Evolutionary conservation across 2,888 invertebrate genomes (phyloP).

Genomic region (Myopa testacea): DNA sequence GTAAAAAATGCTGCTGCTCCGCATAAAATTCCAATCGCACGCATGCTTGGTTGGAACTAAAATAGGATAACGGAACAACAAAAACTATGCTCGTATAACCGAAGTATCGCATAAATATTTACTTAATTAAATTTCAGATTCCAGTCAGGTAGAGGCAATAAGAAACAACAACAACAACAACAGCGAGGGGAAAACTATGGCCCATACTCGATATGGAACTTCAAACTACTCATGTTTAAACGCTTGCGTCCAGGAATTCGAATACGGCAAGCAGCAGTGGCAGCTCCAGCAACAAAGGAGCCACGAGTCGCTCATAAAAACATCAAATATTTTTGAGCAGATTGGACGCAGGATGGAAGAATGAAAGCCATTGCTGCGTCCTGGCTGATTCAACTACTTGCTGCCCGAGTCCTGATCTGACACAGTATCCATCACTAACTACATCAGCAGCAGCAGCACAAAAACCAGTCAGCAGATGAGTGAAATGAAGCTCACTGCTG

Average conservation of each 20-base stretch:
- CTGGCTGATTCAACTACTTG: constrained; percentile 16
- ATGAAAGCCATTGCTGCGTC: background rate
- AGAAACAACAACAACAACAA: constrained; percentile 19
- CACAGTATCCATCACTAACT: background rate
- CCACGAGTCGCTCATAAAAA: background rate
- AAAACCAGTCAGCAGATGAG: background rate
- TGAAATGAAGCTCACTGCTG: constrained; percentile 14
- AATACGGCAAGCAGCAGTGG: background rate
- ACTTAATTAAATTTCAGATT: constrained; percentile 41
- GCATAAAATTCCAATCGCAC: constrained; percentile 38
- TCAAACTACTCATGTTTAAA: background rate
- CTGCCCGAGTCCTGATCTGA: background rate
- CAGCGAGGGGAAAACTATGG: background rate
- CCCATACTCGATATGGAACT: background rate
- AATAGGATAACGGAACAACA: background rate
- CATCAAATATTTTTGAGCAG: background rate
- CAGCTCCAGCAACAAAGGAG: background rate
- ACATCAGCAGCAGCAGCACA: background rate
- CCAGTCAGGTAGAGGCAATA: constrained; percentile 39
- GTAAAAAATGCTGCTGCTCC: background rate
- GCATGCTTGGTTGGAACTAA: constrained; percentile 7
- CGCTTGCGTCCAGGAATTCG: background rate
- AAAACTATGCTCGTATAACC: constrained; percentile 9
- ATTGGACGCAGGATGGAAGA: background rate
- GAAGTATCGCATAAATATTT: constrained; percentile 37